Percentiles rank a stretch among this genome's conserved stretches.
phyloP scores from a whole-genome alignment of 2,888 invertebrate species.

The Heliconius hortense region DNA sequence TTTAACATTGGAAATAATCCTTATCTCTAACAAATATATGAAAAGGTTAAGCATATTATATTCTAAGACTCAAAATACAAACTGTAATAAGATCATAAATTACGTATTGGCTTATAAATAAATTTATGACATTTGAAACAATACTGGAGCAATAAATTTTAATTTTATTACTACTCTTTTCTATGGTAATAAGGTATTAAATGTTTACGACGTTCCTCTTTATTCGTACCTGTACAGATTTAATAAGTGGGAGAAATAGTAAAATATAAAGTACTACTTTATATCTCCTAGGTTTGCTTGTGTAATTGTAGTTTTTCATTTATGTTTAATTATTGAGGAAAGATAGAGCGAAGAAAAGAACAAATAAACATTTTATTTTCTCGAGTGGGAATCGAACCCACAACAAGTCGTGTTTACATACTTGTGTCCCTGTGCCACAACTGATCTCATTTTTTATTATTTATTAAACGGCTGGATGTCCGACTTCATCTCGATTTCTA shows the following conservation, averaged over 20 bases:
- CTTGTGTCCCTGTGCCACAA: too few relatives aligned
- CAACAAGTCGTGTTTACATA: too few relatives aligned
- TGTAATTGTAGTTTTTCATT: neutral
- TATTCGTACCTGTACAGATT: constrained; percentile 27
- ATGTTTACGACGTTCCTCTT: constrained; percentile 57
- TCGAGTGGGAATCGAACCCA: too few relatives aligned
- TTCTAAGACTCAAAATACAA: constrained; percentile 14
- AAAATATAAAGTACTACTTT: neutral
- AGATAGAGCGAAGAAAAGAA: too few relatives aligned
- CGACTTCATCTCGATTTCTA: too few relatives aligned
- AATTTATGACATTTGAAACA: constrained; percentile 55
- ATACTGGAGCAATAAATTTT: constrained; percentile 49
- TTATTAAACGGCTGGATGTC: too few relatives aligned
- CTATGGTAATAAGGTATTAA: constrained; percentile 65
- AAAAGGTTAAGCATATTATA: neutral
- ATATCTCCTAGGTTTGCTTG: neutral
- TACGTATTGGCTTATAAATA: constrained; percentile 48
- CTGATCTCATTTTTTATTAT: too few relatives aligned
- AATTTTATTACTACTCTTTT: constrained; percentile 61
- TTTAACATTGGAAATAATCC: neutral
- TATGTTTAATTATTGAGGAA: too few relatives aligned
- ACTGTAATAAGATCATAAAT: constrained; percentile 35
- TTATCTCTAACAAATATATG: neutral
- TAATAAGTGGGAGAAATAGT: neutral
- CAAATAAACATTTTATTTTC: too few relatives aligned